These are phyloP conservation scores for Drosophila mulleri DNA, from an alignment of 2,888 invertebrate genomes.

Conservation along the genomic window DNA sequence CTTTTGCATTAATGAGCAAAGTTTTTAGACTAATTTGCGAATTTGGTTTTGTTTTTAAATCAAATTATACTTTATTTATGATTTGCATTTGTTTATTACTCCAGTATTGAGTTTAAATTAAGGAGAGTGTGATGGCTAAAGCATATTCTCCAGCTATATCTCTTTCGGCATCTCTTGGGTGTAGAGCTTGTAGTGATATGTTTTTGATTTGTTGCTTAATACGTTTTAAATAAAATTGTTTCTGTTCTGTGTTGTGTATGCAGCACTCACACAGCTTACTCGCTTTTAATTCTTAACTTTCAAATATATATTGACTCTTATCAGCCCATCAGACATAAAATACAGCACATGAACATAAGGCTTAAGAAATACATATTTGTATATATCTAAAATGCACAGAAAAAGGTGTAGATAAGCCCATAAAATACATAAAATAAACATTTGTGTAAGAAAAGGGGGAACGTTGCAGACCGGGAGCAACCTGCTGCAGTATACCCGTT, in stretches of 20 bases:
- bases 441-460: background rate
- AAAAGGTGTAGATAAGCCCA: background rate
- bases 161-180: background rate
- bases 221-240: too few relatives aligned
- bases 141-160: background rate
- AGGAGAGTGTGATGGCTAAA: background rate
- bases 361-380: background rate
- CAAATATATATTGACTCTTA: constrained; percentile 12
- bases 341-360: background rate
- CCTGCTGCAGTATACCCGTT: background rate
- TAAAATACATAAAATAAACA: background rate
- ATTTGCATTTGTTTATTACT: background rate
- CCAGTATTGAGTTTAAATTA: background rate
- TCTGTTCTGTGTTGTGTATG: too few relatives aligned
- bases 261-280: background rate
- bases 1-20: background rate
- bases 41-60: background rate
- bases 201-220: background rate
- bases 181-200: background rate
- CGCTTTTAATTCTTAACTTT: background rate
- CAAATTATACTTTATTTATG: background rate
- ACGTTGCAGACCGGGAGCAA: background rate
- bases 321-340: constrained; percentile 43
- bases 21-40: background rate
- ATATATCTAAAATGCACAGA: background rate